Conservation (phyloP, 2,888 invertebrate genomes). For the Elysia crispata region DNA sequence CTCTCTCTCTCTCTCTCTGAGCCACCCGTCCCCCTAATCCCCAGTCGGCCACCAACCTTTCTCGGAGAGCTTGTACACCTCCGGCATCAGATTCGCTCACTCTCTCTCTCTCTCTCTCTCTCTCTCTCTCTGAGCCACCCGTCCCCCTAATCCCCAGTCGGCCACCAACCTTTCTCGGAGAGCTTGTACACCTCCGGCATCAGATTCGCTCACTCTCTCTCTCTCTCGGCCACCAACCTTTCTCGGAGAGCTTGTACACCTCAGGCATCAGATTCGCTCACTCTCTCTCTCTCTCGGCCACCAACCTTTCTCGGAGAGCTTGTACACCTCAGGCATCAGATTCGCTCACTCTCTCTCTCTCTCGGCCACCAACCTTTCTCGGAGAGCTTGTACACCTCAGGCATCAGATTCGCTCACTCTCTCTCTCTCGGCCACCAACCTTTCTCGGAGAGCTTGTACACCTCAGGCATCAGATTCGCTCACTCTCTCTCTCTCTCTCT, state of each 20-base stretch:
- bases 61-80: neutral
- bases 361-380: conserved; percentile 5
- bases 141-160: neutral
- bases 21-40: too few relatives aligned
- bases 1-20: neutral
- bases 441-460: neutral
- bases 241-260: neutral
- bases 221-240: conserved; percentile 3
- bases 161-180: neutral
- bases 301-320: neutral
- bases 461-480: neutral
- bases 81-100: neutral
- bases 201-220: too few relatives aligned
- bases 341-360: too few relatives aligned
- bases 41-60: neutral
- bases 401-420: neutral
- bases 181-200: neutral
- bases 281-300: neutral
- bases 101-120: conserved; percentile 24
- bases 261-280: neutral
- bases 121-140: too few relatives aligned
- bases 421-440: neutral
- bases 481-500: neutral
- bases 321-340: neutral
- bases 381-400: neutral